Percentiles rank a stretch among this genome's conserved stretches.
phyloP scores from a whole-genome alignment of 2,888 invertebrate genomes.

The Eremobia ochroleuca region DNA sequence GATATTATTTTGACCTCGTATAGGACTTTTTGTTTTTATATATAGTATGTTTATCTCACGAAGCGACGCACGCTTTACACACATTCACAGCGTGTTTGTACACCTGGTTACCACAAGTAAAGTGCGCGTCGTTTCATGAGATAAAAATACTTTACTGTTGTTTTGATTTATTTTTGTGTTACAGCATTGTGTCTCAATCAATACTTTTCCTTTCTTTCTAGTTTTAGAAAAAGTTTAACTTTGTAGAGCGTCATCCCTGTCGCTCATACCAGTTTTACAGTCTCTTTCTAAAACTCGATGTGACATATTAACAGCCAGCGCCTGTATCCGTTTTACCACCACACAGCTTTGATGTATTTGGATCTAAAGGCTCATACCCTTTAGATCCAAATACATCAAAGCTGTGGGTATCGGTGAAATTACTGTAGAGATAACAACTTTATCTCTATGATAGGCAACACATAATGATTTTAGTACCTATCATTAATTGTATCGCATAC shows the following conservation, averaged over 20 bases:
- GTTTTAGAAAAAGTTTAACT: neutral
- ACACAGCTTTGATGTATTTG: neutral
- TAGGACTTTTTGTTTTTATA: neutral
- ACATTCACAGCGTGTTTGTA: neutral
- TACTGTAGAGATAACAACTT: neutral
- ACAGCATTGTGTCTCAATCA: neutral
- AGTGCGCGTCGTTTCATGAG: neutral
- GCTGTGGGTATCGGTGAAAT: neutral
- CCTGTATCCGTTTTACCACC: neutral
- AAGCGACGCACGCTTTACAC: neutral
- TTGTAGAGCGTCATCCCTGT: neutral
- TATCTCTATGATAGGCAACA: neutral
- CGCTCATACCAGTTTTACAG: neutral
- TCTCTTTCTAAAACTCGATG: neutral
- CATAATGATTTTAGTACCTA: slow-evolving; percentile 5
- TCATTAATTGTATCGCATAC: neutral
- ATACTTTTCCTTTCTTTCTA: neutral
- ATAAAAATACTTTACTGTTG: neutral
- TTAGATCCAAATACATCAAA: too few relatives aligned
- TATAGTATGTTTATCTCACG: neutral
- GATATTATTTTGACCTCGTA: neutral
- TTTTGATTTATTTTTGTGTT: neutral
- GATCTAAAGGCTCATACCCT: too few relatives aligned
- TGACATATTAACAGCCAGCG: neutral
- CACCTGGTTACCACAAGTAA: neutral